phyloP scores from a whole-genome alignment of 2,113 vertebrate species.

The Lepus europaeus region DNA sequence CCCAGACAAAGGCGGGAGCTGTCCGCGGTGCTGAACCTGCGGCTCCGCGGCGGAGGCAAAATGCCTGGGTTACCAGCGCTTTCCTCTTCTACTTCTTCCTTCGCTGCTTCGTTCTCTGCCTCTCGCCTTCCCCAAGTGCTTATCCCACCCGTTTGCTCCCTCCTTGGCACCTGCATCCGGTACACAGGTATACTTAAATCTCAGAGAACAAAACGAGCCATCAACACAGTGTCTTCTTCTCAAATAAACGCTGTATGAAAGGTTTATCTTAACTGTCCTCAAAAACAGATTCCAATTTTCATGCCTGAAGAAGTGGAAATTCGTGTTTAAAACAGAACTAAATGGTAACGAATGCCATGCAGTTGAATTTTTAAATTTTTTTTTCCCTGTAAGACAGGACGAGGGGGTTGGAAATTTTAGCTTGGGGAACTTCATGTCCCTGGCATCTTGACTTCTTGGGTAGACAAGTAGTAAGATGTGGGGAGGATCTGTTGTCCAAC shows the following conservation, averaged over 20 bases:
- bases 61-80: background rate
- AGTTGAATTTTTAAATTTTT: background rate
- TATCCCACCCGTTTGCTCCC: background rate
- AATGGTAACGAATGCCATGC: background rate
- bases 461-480: background rate
- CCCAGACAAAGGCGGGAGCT: constrained; percentile 74
- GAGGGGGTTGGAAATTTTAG: constrained; percentile 22
- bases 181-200: background rate
- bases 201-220: constrained; percentile 49
- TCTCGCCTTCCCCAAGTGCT: background rate
- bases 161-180: background rate
- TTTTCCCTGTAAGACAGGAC: background rate
- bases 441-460: constrained; percentile 14
- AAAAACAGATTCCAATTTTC: background rate
- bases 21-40: constrained; percentile 83
- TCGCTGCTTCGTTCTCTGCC: background rate
- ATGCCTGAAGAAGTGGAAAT: background rate
- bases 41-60: background rate
- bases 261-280: constrained; percentile 14
- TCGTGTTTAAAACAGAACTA: background rate
- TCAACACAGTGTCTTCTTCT: constrained; percentile 67
- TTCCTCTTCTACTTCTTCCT: fast-evolving
- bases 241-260: constrained; percentile 28
- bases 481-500: background rate
- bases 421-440: background rate